These are phyloP conservation scores for Cynopterus sphinx DNA, from an alignment of 2,797 vertebrate species.

Conservation along the genomic window DNA sequence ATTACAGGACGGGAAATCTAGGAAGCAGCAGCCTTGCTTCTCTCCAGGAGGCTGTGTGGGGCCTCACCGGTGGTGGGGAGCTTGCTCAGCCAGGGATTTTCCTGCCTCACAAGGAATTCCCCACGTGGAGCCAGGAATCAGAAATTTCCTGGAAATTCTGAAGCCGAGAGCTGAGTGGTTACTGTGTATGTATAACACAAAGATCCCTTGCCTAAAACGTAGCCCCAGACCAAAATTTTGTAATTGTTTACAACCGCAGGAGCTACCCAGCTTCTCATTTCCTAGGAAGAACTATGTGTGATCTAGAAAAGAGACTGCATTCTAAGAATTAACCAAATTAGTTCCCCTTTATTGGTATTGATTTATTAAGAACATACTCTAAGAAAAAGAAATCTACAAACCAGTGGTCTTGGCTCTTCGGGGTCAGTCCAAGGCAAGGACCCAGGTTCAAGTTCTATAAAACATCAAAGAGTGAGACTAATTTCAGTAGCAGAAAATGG, in stretches of 20 bases:
- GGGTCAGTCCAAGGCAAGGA: neutral
- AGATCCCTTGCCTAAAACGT: neutral
- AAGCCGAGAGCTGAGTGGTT: neutral
- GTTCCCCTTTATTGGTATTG: neutral
- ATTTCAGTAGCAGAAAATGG: neutral
- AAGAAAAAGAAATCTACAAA: neutral
- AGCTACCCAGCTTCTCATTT: neutral
- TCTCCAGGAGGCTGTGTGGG: fast-evolving
- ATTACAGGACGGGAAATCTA: fast-evolving
- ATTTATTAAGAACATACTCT: neutral
- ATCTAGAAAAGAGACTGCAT: neutral
- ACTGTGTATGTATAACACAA: neutral
- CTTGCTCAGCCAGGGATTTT: neutral
- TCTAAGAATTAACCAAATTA: neutral
- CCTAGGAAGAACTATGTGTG: neutral
- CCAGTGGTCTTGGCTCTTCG: neutral
- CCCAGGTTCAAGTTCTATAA: neutral
- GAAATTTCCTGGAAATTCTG: neutral
- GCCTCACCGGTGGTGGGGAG: fast-evolving
- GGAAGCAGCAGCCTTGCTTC: neutral
- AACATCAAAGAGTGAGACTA: neutral
- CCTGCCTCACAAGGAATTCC: neutral
- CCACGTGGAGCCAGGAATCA: neutral
- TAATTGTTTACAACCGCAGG: neutral
- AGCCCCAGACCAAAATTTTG: neutral